Percentiles rank a stretch among this genome's conserved stretches.
These are phyloP conservation scores for Acheta domesticus DNA, from an alignment of 2,888 invertebrate species.

Conservation along the genomic window DNA sequence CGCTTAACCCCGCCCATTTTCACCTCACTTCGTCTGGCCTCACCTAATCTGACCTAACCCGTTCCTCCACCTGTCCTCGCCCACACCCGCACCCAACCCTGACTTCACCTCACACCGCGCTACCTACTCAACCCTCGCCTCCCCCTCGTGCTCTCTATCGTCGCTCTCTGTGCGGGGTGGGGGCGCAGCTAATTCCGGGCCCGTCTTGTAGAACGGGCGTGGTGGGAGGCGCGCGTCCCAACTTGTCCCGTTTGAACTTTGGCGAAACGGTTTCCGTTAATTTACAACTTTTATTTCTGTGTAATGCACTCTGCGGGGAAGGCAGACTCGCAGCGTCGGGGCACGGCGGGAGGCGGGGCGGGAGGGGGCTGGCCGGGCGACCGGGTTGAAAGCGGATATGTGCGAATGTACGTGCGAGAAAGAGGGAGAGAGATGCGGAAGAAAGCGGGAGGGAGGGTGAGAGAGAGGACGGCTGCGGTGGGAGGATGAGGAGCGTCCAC, in stretches of 20 bases:
- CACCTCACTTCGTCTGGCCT: too few relatives aligned
- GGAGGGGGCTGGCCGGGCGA: neutral
- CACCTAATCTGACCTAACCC: too few relatives aligned
- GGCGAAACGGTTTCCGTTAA: neutral
- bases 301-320: neutral
- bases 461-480: neutral
- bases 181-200: neutral
- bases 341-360: neutral
- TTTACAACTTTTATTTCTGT: slow-evolving; percentile 10
- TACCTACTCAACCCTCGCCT: neutral
- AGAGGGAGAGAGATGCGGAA: too few relatives aligned
- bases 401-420: too few relatives aligned
- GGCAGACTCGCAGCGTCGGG: neutral
- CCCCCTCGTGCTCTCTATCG: neutral
- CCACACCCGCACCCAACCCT: too few relatives aligned
- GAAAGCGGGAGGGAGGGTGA: neutral
- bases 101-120: too few relatives aligned
- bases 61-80: too few relatives aligned
- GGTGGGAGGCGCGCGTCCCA: neutral
- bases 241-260: slow-evolving; percentile 2
- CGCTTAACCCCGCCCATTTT: too few relatives aligned
- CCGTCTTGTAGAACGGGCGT: neutral
- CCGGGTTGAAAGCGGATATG: neutral
- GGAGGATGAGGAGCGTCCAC: neutral
- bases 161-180: neutral